A percentile compares a stretch with the other conserved stretches of the same genome.
phyloP scores from a whole-genome alignment of 2,113 vertebrate genomes.

The Nesoenas mayeri region DNA sequence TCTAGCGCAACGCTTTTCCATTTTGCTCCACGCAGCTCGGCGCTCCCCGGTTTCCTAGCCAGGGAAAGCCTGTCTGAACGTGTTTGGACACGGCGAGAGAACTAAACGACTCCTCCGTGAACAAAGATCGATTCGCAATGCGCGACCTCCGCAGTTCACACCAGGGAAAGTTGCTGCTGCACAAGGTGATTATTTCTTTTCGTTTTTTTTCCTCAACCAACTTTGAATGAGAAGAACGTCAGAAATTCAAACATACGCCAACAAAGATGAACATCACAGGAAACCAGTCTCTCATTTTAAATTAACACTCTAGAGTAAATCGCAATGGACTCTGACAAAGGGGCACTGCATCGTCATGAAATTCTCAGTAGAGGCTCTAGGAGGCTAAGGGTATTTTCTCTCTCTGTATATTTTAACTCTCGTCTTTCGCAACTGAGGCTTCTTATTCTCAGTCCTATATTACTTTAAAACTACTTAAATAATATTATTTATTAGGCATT shows the following conservation, averaged over 20 bases:
- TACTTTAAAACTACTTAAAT: constrained; percentile 63
- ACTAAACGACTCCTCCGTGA: not conserved
- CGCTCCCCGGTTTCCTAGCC: not conserved
- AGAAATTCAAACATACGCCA: constrained; percentile 26
- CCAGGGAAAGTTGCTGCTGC: constrained; percentile 28
- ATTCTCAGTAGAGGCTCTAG: constrained; percentile 79
- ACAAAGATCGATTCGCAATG: not conserved
- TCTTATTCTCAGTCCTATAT: constrained; percentile 50
- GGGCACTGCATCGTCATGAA: constrained; percentile 64
- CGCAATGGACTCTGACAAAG: not conserved
- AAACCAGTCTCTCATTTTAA: constrained; percentile 40
- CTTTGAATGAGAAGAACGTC: constrained; percentile 35
- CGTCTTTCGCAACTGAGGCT: constrained; percentile 37
- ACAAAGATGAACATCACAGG: constrained; percentile 48
- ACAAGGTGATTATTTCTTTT: not conserved
- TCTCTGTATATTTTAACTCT: constrained; percentile 52
- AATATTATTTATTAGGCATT: constrained; percentile 68
- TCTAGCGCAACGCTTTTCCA: not conserved
- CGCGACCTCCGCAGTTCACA: not conserved
- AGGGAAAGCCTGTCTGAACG: not conserved
- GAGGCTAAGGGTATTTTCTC: constrained; percentile 76
- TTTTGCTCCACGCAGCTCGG: not conserved
- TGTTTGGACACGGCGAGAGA: not conserved
- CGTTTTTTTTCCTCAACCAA: not conserved
- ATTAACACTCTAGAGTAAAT: not conserved